Conservation (phyloP, 1,140 invertebrate species). For the Drosophila nasuta region DNA sequence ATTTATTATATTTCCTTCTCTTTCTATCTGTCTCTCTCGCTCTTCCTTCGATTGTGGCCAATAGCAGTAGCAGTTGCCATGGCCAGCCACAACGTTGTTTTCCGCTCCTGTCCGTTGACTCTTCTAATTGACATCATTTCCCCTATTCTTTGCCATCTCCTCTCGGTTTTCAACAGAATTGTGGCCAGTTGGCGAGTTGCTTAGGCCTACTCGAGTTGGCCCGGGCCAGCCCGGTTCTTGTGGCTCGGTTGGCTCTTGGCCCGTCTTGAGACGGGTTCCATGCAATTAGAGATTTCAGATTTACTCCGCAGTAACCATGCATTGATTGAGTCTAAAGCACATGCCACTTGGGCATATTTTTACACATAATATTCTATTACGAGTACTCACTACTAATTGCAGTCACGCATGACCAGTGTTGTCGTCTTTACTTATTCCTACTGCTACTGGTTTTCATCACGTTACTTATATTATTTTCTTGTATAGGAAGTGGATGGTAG, state of each 20-base stretch:
- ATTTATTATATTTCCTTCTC: conserved; percentile 1
- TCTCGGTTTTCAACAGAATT: conserved; percentile 31
- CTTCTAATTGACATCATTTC: conserved; percentile 40
- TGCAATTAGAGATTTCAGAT: conserved; percentile 39
- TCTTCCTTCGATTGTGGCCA: neutral
- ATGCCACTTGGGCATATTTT: conserved; percentile 34
- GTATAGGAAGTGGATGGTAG: neutral
- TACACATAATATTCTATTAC: conserved; percentile 38
- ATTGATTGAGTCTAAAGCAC: conserved; percentile 36
- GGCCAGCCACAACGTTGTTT: neutral
- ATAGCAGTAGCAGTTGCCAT: neutral
- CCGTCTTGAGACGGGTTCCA: conserved; percentile 1
- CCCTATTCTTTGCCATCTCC: conserved; percentile 24
- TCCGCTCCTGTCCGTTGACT: conserved; percentile 37
- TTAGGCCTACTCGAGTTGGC: neutral
- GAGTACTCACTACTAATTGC: conserved; percentile 28
- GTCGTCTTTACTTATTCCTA: neutral
- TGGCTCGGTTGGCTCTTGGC: too few relatives aligned
- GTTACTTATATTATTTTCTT: neutral
- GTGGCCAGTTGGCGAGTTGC: conserved; percentile 11
- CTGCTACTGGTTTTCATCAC: neutral
- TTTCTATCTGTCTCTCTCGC: too few relatives aligned
- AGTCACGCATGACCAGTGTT: conserved; percentile 29
- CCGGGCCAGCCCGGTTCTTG: neutral
- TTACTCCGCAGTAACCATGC: conserved; percentile 17